Conservation (phyloP, 2,113 vertebrate species). For the Oxygymnocypris stewartii region DNA sequence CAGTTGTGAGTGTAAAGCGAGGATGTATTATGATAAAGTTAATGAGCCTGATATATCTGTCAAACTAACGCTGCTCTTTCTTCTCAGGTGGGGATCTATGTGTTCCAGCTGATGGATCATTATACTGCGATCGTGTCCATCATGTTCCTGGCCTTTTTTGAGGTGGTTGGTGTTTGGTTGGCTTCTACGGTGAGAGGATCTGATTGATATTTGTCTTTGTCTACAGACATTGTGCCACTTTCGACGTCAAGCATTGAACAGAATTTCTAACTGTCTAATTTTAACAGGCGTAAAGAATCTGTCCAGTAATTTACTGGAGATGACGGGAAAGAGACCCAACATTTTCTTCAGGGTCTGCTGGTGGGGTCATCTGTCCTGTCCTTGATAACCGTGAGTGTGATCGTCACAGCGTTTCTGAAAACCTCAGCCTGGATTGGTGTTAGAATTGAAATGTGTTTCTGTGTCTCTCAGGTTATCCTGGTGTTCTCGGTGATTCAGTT, state of each 20-base stretch:
- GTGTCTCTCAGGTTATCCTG: constrained; percentile 68
- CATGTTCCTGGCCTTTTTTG: constrained; percentile 78
- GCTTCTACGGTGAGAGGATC: constrained; percentile 70
- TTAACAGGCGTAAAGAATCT: constrained; percentile 70
- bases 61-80: not conserved
- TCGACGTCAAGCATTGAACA: not conserved
- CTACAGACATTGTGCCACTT: not conserved
- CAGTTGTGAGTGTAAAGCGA: not conserved
- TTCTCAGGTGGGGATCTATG: constrained; percentile 74
- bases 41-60: not conserved
- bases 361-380: constrained; percentile 68
- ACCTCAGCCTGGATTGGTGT: not conserved
- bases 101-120: constrained; percentile 81
- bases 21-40: not conserved
- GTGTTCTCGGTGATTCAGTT: constrained; percentile 76
- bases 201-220: not conserved
- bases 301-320: constrained; percentile 71
- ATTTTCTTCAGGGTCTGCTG: constrained; percentile 75
- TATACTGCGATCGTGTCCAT: constrained; percentile 80
- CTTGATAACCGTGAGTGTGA: constrained; percentile 68
- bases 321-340: constrained; percentile 69
- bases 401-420: not conserved
- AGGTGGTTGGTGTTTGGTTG: constrained; percentile 74
- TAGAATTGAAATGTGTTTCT: not conserved
- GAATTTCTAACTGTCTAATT: not conserved